Conservation (phyloP, 2,113 vertebrate genomes). For the Talpa occidentalis region DNA sequence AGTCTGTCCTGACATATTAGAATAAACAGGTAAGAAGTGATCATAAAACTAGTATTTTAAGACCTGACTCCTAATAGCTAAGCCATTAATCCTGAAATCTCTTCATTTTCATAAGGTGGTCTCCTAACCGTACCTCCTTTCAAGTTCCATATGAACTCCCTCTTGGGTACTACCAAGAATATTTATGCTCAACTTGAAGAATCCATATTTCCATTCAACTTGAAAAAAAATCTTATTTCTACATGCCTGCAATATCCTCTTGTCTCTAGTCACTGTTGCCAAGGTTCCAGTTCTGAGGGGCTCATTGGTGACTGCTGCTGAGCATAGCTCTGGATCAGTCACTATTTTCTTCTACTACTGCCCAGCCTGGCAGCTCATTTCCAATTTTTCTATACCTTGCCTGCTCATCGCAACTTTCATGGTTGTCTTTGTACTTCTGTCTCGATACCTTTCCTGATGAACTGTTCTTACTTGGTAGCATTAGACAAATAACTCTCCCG, state of each 20-base stretch:
- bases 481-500: background rate
- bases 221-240: background rate
- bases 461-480: background rate
- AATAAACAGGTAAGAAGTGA: conserved; percentile 6
- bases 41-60: background rate
- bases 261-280: background rate
- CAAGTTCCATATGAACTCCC: background rate
- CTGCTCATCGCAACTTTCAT: too few relatives aligned
- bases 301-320: background rate
- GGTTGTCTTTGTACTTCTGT: background rate
- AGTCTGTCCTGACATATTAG: background rate
- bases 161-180: background rate
- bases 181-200: background rate
- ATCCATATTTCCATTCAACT: background rate
- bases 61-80: background rate
- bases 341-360: background rate
- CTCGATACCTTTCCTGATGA: background rate
- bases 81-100: background rate
- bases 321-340: background rate
- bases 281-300: background rate
- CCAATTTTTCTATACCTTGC: background rate
- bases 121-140: background rate
- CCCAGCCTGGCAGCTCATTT: accelerated
- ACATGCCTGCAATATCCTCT: background rate
- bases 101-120: background rate